A percentile compares a stretch with the other conserved stretches of the same genome.
phyloP scores from a whole-genome alignment of 2,888 invertebrate genomes.

The Trichacis sp. region DNA sequence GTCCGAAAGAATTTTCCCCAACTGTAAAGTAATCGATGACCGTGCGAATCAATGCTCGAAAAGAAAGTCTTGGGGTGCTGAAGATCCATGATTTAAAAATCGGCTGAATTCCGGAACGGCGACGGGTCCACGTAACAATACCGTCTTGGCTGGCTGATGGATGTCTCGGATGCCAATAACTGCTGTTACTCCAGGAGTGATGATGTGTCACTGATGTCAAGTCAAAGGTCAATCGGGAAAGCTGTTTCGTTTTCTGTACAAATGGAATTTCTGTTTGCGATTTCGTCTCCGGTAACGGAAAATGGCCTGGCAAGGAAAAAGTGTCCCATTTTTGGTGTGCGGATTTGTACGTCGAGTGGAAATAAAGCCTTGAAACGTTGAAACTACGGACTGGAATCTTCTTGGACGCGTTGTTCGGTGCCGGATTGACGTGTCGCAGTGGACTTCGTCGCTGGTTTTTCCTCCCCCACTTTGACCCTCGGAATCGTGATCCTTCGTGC shows the following conservation, averaged over 20 bases:
- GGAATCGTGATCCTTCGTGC: constrained; percentile 16
- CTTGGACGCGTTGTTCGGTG: constrained; percentile 11
- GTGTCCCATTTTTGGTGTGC: no score
- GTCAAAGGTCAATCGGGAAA: constrained; percentile 7
- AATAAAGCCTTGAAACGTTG: background rate
- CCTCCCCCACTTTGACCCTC: constrained; percentile 12
- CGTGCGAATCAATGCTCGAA: constrained; percentile 14
- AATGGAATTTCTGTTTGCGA: background rate
- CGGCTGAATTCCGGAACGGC: constrained; percentile 14
- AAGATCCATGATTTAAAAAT: constrained; percentile 16
- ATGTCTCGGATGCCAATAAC: constrained; percentile 26
- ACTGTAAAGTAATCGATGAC: constrained; percentile 10
- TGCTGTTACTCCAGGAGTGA: constrained; percentile 20
- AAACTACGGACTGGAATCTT: no score
- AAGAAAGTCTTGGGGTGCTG: background rate
- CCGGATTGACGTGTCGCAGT: no score
- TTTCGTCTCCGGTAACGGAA: background rate
- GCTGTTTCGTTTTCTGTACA: background rate
- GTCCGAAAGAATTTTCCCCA: no score
- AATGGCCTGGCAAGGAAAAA: background rate
- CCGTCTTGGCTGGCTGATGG: constrained; percentile 21
- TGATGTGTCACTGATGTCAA: constrained; percentile 19
- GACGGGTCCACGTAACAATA: constrained; percentile 14
- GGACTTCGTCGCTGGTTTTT: constrained; percentile 4
- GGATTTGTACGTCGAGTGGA: background rate